Evolutionary conservation across 2,797 vertebrate genomes (phyloP), one percentile per base, ranked within the genome.

Genomic region (Todus mexicanus): DNA sequence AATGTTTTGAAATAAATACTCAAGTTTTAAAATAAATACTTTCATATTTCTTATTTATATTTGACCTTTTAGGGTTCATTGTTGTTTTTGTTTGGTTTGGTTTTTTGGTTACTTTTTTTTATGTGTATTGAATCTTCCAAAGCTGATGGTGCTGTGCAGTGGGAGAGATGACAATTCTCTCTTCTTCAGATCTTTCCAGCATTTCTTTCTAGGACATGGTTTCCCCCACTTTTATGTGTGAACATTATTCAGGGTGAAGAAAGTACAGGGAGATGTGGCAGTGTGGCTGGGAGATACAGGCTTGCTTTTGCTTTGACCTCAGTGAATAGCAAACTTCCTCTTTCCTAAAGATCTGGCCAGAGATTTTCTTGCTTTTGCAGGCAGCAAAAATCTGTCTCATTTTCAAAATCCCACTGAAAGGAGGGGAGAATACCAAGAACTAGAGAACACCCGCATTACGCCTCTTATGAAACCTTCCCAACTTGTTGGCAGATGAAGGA

Each of bases 61-160:
- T 27, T 48, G 27, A 1, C 0, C 6, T 83, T 80, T 56, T 26
- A 21, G 4, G 4, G 12, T 54, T 5, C 7, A 18, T n/a, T 35
- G 15, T 45, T 29, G 23, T 13, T 4, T 57, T 74, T 82, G n/a
- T n/a, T n/a, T n/a, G n/a, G n/a, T n/a, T n/a, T n/a, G n/a, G n/a
- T n/a, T n/a, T n/a, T n/a, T n/a, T n/a, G n/a, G n/a, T n/a, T n/a
- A n/a, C n/a, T n/a, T n/a, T n/a, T n/a, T n/a, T n/a, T n/a, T n/a
- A n/a, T n/a, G n/a, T n/a, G n/a, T n/a, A n/a, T 35, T 47, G 23
- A 35, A 21, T 27, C 48, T 84, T 74, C 68, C 53, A 69, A 59
- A 50, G 14, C 25, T 75, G 19, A 7, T 2, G 1, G 9, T 85
- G 22, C 20, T 1, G 1, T 70, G 15, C 37, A 68, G 0, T 57